Percentiles rank a stretch among this genome's conserved stretches.
Evolutionary conservation across 2,113 vertebrate species (phyloP).

Genomic region (Propithecus coquereli): DNA sequence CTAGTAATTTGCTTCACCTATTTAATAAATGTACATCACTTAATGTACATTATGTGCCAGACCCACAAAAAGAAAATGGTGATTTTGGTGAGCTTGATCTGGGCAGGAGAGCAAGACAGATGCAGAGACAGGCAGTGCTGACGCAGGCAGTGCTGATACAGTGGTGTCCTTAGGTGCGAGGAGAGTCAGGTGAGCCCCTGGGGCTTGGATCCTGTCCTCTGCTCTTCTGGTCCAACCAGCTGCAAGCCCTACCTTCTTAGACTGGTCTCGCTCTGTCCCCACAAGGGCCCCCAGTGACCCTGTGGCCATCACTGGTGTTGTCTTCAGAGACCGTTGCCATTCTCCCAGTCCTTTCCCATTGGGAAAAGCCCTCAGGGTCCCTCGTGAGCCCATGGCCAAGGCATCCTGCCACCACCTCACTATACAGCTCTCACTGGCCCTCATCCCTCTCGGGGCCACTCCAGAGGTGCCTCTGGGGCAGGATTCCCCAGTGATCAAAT

Average conservation of each 20-base stretch:
- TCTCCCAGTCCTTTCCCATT: fast-evolving
- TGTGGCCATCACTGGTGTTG: not conserved
- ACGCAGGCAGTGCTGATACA: too few species aligned
- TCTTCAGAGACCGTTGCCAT: not conserved
- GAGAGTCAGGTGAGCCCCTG: fast-evolving
- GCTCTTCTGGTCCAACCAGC: not conserved
- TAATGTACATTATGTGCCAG: not conserved
- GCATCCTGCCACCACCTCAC: not conserved
- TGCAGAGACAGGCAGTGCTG: not conserved
- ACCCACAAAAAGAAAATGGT: not conserved
- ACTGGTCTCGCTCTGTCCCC: not conserved
- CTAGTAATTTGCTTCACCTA: not conserved
- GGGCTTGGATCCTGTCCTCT: fast-evolving
- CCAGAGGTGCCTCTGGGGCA: not conserved
- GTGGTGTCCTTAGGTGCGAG: not conserved
- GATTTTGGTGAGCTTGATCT: not conserved
- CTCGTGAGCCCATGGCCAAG: not conserved
- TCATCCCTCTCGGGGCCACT: not conserved
- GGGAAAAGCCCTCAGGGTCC: fast-evolving
- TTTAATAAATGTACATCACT: not conserved
- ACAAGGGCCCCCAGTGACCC: not conserved
- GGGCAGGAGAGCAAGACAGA: not conserved
- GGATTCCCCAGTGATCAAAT: not conserved
- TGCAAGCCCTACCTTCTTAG: not conserved
- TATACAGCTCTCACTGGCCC: fast-evolving